Evolutionary conservation across 2,888 invertebrate species (phyloP).

Genomic region (Isotomurus palustris): DNA sequence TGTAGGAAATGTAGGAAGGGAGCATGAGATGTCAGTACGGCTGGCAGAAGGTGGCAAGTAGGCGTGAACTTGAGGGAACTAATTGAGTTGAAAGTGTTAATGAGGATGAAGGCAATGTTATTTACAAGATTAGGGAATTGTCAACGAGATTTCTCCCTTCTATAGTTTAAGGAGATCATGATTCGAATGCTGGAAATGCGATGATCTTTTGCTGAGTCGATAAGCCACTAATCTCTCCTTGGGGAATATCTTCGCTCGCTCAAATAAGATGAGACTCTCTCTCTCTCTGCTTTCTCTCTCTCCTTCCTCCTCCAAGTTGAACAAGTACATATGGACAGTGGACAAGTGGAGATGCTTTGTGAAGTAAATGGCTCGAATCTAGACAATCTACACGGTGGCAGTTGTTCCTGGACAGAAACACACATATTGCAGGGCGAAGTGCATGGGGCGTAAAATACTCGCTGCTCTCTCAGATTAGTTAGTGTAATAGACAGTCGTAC

Average conservation of each 20-base stretch:
- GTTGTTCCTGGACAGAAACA: no score
- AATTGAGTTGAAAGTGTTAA: conserved; percentile 46
- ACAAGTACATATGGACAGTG: no score
- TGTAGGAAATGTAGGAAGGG: not conserved
- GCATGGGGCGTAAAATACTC: conserved; percentile 42
- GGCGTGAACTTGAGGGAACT: conserved; percentile 33
- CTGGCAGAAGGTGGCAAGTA: conserved; percentile 12
- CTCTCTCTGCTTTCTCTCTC: not conserved
- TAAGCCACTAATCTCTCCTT: conserved; percentile 46
- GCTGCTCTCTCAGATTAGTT: conserved; percentile 46
- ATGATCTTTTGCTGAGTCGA: conserved; percentile 46
- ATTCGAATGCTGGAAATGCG: conserved; percentile 9
- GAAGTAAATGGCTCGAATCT: no score
- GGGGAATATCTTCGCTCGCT: conserved; percentile 33
- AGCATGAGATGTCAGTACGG: not conserved
- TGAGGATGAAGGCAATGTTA: conserved; percentile 45
- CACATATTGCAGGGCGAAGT: not conserved
- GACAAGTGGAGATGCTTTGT: no score
- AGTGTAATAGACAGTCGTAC: conserved; percentile 39
- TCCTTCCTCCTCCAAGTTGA: no score
- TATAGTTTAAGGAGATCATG: conserved; percentile 5
- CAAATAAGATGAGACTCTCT: not conserved
- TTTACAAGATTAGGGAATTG: conserved; percentile 45
- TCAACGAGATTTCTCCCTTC: conserved; percentile 13
- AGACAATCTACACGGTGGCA: no score